These are phyloP conservation scores for Chaetophractus vellerosus DNA, from an alignment of 2,797 vertebrate genomes.

Conservation along the genomic window DNA sequence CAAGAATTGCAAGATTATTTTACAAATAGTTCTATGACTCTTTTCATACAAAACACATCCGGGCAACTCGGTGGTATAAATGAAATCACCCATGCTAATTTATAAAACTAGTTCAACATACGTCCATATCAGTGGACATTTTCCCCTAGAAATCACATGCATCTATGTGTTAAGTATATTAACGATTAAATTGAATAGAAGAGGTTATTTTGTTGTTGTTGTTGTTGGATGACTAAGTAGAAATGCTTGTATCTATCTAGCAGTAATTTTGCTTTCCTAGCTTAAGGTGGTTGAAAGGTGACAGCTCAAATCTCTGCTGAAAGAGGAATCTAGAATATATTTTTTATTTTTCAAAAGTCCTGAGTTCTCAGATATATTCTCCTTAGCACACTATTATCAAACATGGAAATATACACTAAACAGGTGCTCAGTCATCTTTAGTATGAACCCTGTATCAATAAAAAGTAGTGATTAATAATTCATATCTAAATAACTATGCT, in stretches of 20 bases:
- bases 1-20: conserved; percentile 36
- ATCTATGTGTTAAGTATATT: conserved; percentile 73
- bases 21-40: neutral
- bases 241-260: conserved; percentile 28
- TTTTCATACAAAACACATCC: conserved; percentile 52
- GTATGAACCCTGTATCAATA: neutral
- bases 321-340: neutral
- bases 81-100: neutral
- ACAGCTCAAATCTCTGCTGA: conserved; percentile 20
- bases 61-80: neutral
- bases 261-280: conserved; percentile 4
- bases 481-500: neutral
- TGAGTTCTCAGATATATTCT: neutral
- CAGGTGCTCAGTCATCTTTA: neutral
- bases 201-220: conserved; percentile 69
- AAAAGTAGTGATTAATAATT: conserved; percentile 11
- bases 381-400: conserved; percentile 12
- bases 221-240: conserved; percentile 79
- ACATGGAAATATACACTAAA: conserved; percentile 20
- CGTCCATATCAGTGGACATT: conserved; percentile 64
- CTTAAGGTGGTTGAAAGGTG: neutral
- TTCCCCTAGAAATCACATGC: conserved; percentile 70
- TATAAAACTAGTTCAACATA: conserved; percentile 48
- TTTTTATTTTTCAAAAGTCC: neutral
- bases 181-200: conserved; percentile 77